phyloP scores from a whole-genome alignment of 1,140 invertebrate genomes.

The Drosophila nannoptera region DNA sequence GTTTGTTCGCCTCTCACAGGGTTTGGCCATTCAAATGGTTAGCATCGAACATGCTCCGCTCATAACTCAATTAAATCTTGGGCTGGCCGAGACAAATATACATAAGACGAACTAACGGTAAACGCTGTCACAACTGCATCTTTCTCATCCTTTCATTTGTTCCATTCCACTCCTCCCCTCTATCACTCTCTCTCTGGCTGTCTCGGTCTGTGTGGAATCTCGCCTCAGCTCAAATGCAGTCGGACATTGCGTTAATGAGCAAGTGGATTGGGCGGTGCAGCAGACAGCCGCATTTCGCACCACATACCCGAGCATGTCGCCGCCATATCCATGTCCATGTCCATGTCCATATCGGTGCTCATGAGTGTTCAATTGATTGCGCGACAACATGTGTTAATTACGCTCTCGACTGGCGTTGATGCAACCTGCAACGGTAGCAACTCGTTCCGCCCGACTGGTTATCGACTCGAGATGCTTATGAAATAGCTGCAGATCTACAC shows the following conservation, averaged over 20 bases:
- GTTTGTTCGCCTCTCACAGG: constrained; percentile 21
- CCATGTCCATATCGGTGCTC: constrained; percentile 42
- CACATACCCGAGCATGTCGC: constrained; percentile 59
- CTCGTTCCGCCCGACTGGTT: constrained; percentile 37
- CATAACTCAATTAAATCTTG: constrained; percentile 66
- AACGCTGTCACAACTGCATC: constrained; percentile 11
- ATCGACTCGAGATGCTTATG: constrained; percentile 38
- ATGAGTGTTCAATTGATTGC: constrained; percentile 74
- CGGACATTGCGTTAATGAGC: constrained; percentile 62
- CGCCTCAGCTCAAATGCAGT: constrained; percentile 30
- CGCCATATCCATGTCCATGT: constrained; percentile 52
- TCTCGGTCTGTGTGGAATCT: not conserved
- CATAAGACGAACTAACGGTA: constrained; percentile 17
- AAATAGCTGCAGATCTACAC: constrained; percentile 6
- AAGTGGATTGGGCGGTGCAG: constrained; percentile 38
- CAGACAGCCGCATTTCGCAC: constrained; percentile 52
- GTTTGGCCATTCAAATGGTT: constrained; percentile 49
- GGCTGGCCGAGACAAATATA: constrained; percentile 31
- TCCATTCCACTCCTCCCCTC: constrained; percentile 24
- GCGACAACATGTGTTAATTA: constrained; percentile 75
- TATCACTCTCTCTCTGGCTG: constrained; percentile 7
- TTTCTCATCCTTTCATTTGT: constrained; percentile 1
- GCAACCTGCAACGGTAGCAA: constrained; percentile 57
- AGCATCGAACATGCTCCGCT: constrained; percentile 31
- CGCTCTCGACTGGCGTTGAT: constrained; percentile 67